Evolutionary conservation across 2,113 vertebrate genomes (phyloP).

Genomic region (Gasterosteus nipponicus): DNA sequence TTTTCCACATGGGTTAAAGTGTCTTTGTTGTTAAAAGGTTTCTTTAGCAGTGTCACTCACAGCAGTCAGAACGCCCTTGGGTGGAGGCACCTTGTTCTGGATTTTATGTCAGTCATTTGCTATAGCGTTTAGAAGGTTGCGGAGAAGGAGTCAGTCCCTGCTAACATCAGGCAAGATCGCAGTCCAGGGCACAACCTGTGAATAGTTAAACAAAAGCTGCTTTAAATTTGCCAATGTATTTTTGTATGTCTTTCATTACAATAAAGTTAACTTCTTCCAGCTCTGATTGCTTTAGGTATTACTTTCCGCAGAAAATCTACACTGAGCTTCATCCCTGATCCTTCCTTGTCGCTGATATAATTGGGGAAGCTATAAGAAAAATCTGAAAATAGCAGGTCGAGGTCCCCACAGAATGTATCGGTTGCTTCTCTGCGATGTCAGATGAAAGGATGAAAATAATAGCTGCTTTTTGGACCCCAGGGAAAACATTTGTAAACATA

Average conservation of each 20-base stretch:
- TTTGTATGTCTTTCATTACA: not conserved
- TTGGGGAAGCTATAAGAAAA: not conserved
- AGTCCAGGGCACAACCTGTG: too few species aligned
- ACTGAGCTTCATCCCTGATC: not conserved
- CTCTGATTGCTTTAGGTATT: conserved; percentile 10
- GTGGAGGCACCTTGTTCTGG: not conserved
- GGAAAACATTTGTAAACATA: conserved; percentile 16
- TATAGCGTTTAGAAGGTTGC: too few species aligned
- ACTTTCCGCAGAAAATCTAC: conserved; percentile 5
- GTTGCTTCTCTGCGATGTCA: conserved; percentile 2
- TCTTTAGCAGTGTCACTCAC: not conserved
- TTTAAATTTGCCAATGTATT: not conserved
- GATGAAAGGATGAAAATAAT: conserved; percentile 3
- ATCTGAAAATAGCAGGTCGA: conserved; percentile 18
- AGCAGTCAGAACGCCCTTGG: not conserved
- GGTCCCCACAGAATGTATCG: conserved; percentile 3
- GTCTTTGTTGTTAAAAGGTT: not conserved
- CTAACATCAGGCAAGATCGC: too few species aligned
- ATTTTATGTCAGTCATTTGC: not conserved
- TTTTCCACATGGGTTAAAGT: not conserved
- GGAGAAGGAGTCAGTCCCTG: too few species aligned
- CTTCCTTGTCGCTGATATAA: not conserved
- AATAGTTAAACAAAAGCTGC: not conserved
- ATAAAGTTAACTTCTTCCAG: not conserved
- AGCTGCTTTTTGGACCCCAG: conserved; percentile 10